Evolutionary conservation across 2,113 vertebrate genomes (phyloP).

Genomic region (Diadophis punctatus): DNA sequence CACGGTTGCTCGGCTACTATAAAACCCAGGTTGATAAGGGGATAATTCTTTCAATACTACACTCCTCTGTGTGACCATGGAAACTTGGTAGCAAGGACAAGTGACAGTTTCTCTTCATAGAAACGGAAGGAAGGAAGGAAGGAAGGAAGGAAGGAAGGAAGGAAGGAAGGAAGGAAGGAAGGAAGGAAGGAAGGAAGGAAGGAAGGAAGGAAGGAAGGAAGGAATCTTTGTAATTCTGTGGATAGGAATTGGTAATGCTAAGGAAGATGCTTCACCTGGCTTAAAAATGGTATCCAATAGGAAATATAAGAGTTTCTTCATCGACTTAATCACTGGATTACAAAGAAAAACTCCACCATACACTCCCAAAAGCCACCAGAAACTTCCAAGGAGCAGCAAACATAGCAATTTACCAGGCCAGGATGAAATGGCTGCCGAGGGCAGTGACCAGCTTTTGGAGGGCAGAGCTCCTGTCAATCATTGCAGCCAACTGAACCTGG

Average conservation of each 20-base stretch:
- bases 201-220: too few relatives aligned
- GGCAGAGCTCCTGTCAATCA: background rate
- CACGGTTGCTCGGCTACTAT: background rate
- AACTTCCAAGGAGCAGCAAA: background rate
- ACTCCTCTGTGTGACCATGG: background rate
- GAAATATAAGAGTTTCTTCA: background rate
- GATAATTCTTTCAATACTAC: background rate
- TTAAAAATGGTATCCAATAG: background rate
- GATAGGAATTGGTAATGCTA: background rate
- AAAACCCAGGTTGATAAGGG: background rate
- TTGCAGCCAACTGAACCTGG: background rate
- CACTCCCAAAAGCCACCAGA: background rate
- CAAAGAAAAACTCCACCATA: background rate
- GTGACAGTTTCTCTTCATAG: background rate
- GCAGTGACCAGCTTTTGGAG: background rate
- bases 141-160: too few relatives aligned
- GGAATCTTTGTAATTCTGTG: background rate
- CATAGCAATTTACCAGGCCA: background rate
- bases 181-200: background rate
- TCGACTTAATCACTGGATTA: background rate
- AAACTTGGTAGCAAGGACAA: background rate
- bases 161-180: too few relatives aligned
- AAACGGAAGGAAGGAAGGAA: background rate
- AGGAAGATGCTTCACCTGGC: background rate
- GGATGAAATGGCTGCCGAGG: background rate